phyloP scores from a whole-genome alignment of 92 coral and sea anemone species.

The Palythoa heliodiscus region DNA sequence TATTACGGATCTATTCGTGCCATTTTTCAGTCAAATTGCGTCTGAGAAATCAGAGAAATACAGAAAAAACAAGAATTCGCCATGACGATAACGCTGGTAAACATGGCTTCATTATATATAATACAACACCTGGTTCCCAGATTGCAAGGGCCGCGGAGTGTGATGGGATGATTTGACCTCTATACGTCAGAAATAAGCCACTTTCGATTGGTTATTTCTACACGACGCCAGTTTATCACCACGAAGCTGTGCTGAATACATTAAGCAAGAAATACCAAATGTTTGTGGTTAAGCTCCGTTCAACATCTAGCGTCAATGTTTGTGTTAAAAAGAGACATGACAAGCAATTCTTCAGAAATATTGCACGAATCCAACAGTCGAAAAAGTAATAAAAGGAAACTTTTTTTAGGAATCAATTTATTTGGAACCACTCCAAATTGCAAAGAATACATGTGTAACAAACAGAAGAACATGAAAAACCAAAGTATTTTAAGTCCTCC shows the following conservation, averaged over 20 bases:
- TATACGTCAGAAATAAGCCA: conserved; percentile 69
- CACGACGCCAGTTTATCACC: conserved; percentile 64
- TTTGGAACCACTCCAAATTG: neutral
- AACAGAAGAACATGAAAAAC: conserved; percentile 17
- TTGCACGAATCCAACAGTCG: neutral
- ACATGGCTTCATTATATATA: conserved; percentile 98
- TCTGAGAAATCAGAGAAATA: conserved; percentile 90
- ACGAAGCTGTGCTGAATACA: conserved; percentile 67
- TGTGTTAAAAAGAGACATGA: conserved; percentile 42
- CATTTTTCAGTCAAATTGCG: conserved; percentile 45
- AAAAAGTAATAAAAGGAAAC: neutral
- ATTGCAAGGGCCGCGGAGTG: conserved; percentile 73
- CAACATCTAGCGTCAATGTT: conserved; percentile 63
- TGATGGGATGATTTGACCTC: conserved; percentile 80
- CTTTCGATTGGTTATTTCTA: conserved; percentile 75
- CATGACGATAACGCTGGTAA: conserved; percentile 99
- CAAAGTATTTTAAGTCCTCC: conserved; percentile 39
- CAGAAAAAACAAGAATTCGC: conserved; percentile 96
- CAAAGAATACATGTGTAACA: conserved; percentile 19
- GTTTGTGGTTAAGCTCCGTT: conserved; percentile 68
- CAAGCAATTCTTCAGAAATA: conserved; percentile 20
- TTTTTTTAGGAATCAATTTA: neutral
- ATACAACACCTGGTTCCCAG: conserved; percentile 94
- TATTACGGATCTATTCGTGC: conserved; percentile 39
- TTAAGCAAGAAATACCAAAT: conserved; percentile 74